Percentiles rank a stretch among this genome's conserved stretches.
phyloP scores from a whole-genome alignment of 1,140 invertebrate species.

The Halesus radiatus region DNA sequence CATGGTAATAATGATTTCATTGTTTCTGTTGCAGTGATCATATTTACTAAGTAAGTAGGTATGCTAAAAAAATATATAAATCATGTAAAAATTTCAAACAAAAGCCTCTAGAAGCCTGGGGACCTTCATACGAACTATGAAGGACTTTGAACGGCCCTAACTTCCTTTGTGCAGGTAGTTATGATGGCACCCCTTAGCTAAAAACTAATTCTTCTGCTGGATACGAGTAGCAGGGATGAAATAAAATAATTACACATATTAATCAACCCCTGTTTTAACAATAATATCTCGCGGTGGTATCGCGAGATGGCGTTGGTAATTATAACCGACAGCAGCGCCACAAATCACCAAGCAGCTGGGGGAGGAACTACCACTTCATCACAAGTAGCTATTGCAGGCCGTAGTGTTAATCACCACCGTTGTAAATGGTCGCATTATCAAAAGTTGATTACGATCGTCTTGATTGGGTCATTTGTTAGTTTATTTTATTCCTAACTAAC shows the following conservation, averaged over 20 bases:
- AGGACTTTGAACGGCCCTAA: too few relatives aligned
- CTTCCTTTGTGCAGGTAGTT: too few relatives aligned
- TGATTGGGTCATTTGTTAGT: too few relatives aligned
- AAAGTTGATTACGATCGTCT: too few relatives aligned
- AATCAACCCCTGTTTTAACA: slow-evolving; percentile 42
- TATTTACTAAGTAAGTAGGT: too few relatives aligned
- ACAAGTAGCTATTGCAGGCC: not conserved
- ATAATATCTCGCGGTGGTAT: slow-evolving; percentile 26
- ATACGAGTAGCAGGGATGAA: not conserved
- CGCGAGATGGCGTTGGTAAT: slow-evolving; percentile 53
- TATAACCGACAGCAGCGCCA: slow-evolving; percentile 49
- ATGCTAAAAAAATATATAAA: too few relatives aligned
- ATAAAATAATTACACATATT: slow-evolving; percentile 37
- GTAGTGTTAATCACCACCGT: slow-evolving; percentile 36
- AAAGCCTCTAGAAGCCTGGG: too few relatives aligned
- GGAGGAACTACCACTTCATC: slow-evolving; percentile 19
- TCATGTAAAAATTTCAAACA: too few relatives aligned
- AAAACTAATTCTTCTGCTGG: slow-evolving; percentile 17
- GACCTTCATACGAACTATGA: too few relatives aligned
- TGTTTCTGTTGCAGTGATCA: too few relatives aligned
- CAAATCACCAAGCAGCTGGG: slow-evolving; percentile 54
- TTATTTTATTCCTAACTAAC: too few relatives aligned
- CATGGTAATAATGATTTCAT: too few relatives aligned
- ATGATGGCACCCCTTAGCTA: not conserved
- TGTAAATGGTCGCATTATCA: slow-evolving; percentile 14